Percentiles rank a stretch among this genome's conserved stretches.
These are phyloP conservation scores for Pomatorhinus ruficollis DNA, from an alignment of 2,113 vertebrate species.

Conservation along the genomic window DNA sequence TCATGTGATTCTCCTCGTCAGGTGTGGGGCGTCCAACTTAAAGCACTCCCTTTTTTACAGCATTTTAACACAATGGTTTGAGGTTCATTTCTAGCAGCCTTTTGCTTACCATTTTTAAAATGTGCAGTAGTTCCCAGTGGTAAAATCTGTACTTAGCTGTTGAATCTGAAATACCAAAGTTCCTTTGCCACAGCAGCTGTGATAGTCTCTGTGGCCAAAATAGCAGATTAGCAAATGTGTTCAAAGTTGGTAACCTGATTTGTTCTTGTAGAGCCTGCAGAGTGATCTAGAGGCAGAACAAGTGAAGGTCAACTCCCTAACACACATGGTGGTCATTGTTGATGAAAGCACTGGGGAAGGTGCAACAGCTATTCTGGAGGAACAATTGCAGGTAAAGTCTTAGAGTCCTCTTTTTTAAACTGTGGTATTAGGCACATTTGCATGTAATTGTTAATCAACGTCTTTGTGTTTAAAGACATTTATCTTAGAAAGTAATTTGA, in stretches of 20 bases:
- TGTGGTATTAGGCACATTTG: neutral
- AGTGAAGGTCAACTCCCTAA: constrained; percentile 96
- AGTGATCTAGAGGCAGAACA: constrained; percentile 93
- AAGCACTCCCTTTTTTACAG: neutral
- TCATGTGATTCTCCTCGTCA: neutral
- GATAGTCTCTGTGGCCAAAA: neutral
- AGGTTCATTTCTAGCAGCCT: neutral
- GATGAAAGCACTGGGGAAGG: constrained; percentile 93
- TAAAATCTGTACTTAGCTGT: neutral
- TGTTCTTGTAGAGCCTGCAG: constrained; percentile 82
- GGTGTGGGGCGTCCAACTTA: neutral
- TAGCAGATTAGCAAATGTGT: neutral
- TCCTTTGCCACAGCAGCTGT: neutral
- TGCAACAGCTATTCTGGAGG: constrained; percentile 89
- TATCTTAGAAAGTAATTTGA: neutral
- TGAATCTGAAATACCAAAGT: neutral
- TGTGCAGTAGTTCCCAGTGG: neutral
- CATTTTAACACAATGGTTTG: neutral
- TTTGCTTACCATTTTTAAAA: neutral
- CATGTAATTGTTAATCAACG: neutral
- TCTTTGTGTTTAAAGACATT: neutral
- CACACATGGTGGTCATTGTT: constrained; percentile 98
- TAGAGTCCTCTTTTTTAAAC: neutral
- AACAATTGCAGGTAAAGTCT: constrained; percentile 87
- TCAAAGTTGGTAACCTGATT: neutral